Conservation (phyloP, 2,888 invertebrate species). For the Poecilus cupreus region DNA sequence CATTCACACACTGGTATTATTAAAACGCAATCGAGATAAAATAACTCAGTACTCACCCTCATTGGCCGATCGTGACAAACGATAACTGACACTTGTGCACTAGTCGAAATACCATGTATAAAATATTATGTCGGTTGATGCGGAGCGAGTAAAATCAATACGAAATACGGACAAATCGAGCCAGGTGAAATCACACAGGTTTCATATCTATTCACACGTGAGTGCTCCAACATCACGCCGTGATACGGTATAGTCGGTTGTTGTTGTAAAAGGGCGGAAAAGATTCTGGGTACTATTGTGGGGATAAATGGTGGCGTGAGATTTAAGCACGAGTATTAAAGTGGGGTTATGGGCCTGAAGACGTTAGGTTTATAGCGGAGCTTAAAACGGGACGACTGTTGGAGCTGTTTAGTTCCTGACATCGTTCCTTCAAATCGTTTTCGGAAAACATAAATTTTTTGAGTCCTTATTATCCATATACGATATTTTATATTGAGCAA, state of each 20-base stretch:
- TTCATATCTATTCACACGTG: slow-evolving; percentile 53
- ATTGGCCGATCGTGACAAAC: slow-evolving; percentile 20
- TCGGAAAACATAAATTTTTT: no score
- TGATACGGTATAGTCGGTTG: background rate
- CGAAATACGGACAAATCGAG: slow-evolving; percentile 42
- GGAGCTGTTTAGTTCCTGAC: no score
- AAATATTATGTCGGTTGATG: slow-evolving; percentile 49
- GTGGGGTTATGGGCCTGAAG: background rate
- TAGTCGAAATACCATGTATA: slow-evolving; percentile 49
- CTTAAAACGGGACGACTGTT: no score
- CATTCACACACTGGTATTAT: background rate
- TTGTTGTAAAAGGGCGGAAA: background rate
- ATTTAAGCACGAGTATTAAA: background rate
- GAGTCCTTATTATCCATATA: no score
- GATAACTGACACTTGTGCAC: slow-evolving; percentile 26
- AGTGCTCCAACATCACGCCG: background rate
- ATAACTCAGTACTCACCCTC: slow-evolving; percentile 19
- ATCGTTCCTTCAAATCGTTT: no score
- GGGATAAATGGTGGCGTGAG: background rate
- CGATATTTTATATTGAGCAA: no score
- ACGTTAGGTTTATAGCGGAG: no score
- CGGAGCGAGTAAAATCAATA: slow-evolving; percentile 54
- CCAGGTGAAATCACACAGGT: slow-evolving; percentile 48
- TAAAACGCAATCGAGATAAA: background rate
- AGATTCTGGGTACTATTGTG: background rate